phyloP scores from a whole-genome alignment of 2,888 invertebrate genomes.

The Chaetogeoica ovagalla region DNA sequence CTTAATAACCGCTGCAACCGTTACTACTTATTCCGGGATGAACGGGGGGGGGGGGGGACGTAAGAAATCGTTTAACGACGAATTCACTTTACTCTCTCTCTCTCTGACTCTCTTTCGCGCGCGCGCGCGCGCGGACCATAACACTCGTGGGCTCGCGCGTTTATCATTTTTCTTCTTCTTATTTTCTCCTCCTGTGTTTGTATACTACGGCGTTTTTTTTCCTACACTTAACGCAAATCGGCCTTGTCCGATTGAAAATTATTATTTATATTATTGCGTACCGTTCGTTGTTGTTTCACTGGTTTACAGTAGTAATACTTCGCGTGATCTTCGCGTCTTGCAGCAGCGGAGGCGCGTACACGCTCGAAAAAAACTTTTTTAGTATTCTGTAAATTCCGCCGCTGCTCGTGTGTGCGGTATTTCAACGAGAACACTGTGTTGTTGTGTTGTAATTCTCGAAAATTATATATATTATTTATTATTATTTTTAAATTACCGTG shows the following conservation, averaged over 20 bases:
- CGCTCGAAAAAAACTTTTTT: neutral
- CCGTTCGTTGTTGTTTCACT: neutral
- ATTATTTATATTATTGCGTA: constrained; percentile 13
- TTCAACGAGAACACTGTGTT: no score
- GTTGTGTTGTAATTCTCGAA: no score
- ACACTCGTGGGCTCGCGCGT: neutral
- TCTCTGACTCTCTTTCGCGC: no score
- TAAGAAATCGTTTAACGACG: constrained; percentile 17
- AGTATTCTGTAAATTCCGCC: no score
- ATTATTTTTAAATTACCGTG: no score
- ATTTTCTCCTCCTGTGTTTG: no score
- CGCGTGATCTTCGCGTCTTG: neutral
- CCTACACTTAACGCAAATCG: neutral
- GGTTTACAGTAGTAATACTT: neutral
- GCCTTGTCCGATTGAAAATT: constrained; percentile 39
- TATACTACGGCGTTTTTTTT: no score
- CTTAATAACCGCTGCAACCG: constrained; percentile 28
- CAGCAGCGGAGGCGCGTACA: neutral
- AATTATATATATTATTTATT: no score
- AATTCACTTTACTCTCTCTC: neutral
- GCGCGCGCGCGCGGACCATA: no score
- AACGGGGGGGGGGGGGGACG: neutral
- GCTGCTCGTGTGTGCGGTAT: no score
- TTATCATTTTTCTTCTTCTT: no score
- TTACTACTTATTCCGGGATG: no score